Percentiles rank a stretch among this genome's conserved stretches.
These are phyloP conservation scores for Otolemur crassicaudatus DNA, from an alignment of 2,797 vertebrate genomes.

Conservation along the genomic window DNA sequence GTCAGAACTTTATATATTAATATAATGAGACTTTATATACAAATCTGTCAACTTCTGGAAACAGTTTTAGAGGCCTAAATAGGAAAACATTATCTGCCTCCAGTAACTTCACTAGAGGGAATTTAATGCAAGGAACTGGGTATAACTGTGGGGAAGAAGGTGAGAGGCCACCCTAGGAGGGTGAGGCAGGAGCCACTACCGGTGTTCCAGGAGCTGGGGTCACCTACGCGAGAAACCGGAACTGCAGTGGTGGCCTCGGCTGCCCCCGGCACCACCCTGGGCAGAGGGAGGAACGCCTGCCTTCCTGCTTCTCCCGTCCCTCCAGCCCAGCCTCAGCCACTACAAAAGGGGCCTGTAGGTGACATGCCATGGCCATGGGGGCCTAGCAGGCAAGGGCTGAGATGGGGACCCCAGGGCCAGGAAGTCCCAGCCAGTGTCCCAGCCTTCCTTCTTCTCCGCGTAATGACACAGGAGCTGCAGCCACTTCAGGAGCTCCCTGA, in stretches of 20 bases:
- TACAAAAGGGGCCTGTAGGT: accelerated
- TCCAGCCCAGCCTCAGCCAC: background rate
- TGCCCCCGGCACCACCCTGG: background rate
- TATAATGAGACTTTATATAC: background rate
- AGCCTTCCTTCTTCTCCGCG: background rate
- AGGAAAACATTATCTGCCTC: background rate
- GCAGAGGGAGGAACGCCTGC: background rate
- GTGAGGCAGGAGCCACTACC: background rate
- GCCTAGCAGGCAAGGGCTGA: background rate
- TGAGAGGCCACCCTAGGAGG: background rate
- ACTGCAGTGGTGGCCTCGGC: background rate
- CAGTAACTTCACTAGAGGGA: background rate
- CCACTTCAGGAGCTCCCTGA: background rate
- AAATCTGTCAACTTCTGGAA: background rate
- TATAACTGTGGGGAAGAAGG: accelerated
- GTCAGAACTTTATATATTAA: background rate
- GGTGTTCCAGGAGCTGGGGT: background rate
- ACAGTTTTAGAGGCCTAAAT: background rate
- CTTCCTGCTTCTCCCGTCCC: background rate
- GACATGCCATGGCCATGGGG: background rate
- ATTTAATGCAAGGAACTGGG: background rate
- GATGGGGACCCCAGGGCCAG: too few relatives aligned
- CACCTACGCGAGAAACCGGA: background rate
- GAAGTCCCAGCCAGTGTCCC: background rate
- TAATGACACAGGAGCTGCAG: background rate